These are phyloP conservation scores for Melanerpes formicivorus DNA, from an alignment of 2,113 vertebrate genomes.

Conservation along the genomic window DNA sequence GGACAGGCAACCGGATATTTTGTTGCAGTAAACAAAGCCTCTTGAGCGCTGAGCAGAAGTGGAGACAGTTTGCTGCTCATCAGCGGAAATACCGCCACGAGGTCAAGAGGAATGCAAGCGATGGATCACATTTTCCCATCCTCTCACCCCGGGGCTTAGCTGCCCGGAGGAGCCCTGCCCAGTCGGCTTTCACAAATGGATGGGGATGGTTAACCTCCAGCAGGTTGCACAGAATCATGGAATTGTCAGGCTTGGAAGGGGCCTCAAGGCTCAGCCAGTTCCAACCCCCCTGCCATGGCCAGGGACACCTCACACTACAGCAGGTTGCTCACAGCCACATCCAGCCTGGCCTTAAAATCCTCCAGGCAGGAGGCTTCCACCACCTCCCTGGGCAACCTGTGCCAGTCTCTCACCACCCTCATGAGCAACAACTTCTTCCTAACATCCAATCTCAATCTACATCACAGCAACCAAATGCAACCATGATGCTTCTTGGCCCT, in stretches of 20 bases:
- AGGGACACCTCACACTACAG: too few species aligned
- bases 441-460: too few species aligned
- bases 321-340: too few species aligned
- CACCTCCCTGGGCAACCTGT: too few species aligned
- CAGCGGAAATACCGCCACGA: conserved; percentile 40
- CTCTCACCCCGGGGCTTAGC: background rate
- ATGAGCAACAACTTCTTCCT: too few species aligned
- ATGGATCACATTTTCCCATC: conserved; percentile 55
- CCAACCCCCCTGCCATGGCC: too few species aligned
- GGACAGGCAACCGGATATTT: conserved; percentile 56
- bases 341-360: too few species aligned
- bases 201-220: background rate
- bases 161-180: background rate
- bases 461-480: too few species aligned
- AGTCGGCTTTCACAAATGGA: background rate
- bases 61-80: conserved; percentile 52
- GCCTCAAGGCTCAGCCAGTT: too few species aligned
- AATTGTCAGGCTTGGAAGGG: too few species aligned
- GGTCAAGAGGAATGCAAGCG: conserved; percentile 46
- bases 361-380: too few species aligned
- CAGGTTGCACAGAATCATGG: background rate
- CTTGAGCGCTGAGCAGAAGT: background rate
- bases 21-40: conserved; percentile 49
- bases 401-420: too few species aligned
- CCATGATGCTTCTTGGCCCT: background rate